These are phyloP conservation scores for Athalia cordata DNA, from an alignment of 2,888 invertebrate species.

Conservation along the genomic window DNA sequence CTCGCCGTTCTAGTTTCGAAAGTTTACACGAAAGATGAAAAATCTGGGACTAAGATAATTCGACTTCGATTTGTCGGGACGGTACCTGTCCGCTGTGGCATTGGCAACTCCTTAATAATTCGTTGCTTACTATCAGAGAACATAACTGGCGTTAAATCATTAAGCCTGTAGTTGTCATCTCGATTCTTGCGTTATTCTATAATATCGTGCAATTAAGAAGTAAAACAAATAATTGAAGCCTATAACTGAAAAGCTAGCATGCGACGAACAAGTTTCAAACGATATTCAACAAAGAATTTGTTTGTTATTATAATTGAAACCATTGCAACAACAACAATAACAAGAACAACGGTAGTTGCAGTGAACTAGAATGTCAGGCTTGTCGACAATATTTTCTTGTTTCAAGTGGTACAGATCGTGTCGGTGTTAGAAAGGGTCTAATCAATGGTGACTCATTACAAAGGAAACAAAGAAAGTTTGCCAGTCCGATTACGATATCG, in stretches of 20 bases:
- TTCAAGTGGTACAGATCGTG: background rate
- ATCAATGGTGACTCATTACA: slow-evolving; percentile 27
- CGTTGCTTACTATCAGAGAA: too few relatives aligned
- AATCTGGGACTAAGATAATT: too few relatives aligned
- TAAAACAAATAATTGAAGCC: background rate
- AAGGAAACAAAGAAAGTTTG: background rate
- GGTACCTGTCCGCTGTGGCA: too few relatives aligned
- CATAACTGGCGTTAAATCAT: too few relatives aligned
- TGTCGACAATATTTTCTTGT: background rate
- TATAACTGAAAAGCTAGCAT: slow-evolving; percentile 22
- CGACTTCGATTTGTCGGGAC: too few relatives aligned
- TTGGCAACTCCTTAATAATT: too few relatives aligned
- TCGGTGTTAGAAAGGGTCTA: slow-evolving; percentile 13
- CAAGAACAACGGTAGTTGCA: slow-evolving; percentile 19
- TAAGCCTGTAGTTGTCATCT: too few relatives aligned
- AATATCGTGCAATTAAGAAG: background rate
- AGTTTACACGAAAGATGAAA: background rate
- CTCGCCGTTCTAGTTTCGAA: slow-evolving; percentile 29
- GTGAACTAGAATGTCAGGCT: slow-evolving; percentile 7
- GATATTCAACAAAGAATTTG: background rate
- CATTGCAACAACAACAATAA: slow-evolving; percentile 8
- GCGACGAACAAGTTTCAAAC: slow-evolving; percentile 1
- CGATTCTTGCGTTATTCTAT: background rate
- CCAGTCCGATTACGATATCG: background rate
- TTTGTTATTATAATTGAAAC: background rate